Conservation (phyloP, 2,113 vertebrate species). For the Capreolus pygargus region DNA sequence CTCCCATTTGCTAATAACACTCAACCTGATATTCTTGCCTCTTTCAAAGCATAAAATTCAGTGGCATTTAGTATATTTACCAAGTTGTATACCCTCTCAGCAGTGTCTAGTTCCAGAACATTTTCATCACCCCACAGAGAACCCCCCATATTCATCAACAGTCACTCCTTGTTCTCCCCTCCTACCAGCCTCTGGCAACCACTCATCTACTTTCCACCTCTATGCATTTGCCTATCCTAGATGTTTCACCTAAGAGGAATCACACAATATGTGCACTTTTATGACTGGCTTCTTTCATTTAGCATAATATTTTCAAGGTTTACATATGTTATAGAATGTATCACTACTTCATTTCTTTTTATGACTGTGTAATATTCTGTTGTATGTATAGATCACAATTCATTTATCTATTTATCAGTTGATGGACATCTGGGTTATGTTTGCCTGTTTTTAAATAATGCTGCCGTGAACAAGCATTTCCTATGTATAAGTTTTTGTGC, state of each 20-base stretch:
- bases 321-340: background rate
- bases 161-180: background rate
- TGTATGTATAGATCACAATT: background rate
- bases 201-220: background rate
- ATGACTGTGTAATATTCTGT: background rate
- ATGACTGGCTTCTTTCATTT: background rate
- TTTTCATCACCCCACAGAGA: background rate
- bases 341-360: background rate
- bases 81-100: background rate
- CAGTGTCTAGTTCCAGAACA: background rate
- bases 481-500: background rate
- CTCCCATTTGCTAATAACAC: background rate
- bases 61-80: background rate
- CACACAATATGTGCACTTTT: background rate
- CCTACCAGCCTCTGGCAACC: background rate
- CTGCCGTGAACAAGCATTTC: background rate
- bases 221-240: background rate
- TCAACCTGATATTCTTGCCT: background rate
- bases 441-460: background rate
- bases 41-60: background rate
- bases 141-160: background rate
- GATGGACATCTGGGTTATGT: background rate
- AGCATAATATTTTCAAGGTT: background rate
- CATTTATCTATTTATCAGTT: background rate
- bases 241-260: background rate